Conservation (phyloP, 2,113 vertebrate genomes). For the Polypterus senegalus region DNA sequence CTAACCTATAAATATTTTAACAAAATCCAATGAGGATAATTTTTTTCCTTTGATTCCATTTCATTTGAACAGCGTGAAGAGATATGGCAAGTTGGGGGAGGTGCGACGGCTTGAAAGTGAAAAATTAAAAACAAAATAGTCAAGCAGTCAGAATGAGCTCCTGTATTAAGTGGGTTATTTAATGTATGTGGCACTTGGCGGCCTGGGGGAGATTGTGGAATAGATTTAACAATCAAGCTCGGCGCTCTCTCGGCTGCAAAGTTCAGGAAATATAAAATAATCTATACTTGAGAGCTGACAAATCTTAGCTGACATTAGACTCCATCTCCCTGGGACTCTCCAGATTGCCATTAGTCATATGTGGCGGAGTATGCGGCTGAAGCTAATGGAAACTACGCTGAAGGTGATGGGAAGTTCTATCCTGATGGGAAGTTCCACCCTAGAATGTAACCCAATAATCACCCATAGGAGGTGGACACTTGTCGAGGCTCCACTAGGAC, state of each 20-base stretch:
- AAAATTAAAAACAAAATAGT: slow-evolving; percentile 78
- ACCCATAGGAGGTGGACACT: too few relatives aligned
- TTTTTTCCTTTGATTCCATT: slow-evolving; percentile 91
- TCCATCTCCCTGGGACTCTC: slow-evolving; percentile 61
- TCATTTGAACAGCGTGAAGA: slow-evolving; percentile 84
- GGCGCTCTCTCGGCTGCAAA: slow-evolving; percentile 70
- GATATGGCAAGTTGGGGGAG: slow-evolving; percentile 62
- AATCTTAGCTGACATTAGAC: slow-evolving; percentile 74
- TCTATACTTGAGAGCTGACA: slow-evolving; percentile 84
- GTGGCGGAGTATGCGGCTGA: slow-evolving; percentile 64
- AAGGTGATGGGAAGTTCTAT: slow-evolving; percentile 44
- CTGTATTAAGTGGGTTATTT: slow-evolving; percentile 93
- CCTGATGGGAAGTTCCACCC: too few relatives aligned
- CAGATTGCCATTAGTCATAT: slow-evolving; percentile 79
- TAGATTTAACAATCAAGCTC: slow-evolving; percentile 75
- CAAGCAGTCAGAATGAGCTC: slow-evolving; percentile 80
- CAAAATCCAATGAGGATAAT: slow-evolving; percentile 93
- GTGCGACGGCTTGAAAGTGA: slow-evolving; percentile 61
- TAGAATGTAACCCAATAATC: too few relatives aligned
- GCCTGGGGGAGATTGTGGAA: slow-evolving; percentile 63
- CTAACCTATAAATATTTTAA: slow-evolving; percentile 99
- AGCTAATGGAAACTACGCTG: slow-evolving; percentile 63
- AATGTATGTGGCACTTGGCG: slow-evolving; percentile 80
- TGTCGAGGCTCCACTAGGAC: too few relatives aligned
- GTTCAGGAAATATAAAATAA: slow-evolving; percentile 83